phyloP scores from a whole-genome alignment of 2,888 invertebrate species.

The Heliconius ethilla region DNA sequence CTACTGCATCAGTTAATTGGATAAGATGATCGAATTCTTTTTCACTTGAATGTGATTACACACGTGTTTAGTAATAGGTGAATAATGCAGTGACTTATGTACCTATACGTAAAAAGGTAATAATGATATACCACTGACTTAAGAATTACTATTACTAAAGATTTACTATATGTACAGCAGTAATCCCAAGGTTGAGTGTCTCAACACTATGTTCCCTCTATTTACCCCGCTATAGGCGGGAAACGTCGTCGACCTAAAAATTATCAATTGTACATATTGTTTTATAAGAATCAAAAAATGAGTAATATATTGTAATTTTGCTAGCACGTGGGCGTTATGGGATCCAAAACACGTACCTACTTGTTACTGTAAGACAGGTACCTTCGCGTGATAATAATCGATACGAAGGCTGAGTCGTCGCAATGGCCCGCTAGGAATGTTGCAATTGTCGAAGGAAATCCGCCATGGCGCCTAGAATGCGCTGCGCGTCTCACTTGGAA shows the following conservation, averaged over 20 bases:
- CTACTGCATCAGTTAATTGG: background rate
- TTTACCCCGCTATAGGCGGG: too few relatives aligned
- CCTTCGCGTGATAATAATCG: constrained; percentile 60
- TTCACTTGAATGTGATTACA: background rate
- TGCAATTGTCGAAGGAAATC: constrained; percentile 78
- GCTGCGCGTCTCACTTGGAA: constrained; percentile 60
- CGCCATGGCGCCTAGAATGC: constrained; percentile 68
- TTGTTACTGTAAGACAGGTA: constrained; percentile 41
- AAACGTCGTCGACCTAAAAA: too few relatives aligned
- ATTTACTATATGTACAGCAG: background rate
- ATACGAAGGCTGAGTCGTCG: constrained; percentile 68
- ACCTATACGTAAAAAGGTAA: constrained; percentile 28
- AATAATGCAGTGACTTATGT: constrained; percentile 49
- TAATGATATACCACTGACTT: constrained; percentile 23
- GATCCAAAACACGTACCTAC: constrained; percentile 35
- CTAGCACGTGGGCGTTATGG: constrained; percentile 37
- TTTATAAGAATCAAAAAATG: constrained; percentile 17
- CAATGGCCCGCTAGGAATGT: constrained; percentile 70
- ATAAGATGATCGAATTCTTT: background rate
- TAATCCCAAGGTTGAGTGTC: background rate
- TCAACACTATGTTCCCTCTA: too few relatives aligned
- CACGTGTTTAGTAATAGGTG: constrained; percentile 58
- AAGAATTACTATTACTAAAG: background rate
- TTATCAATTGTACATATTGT: background rate
- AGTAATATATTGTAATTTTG: constrained; percentile 26